Base-by-base conservation (phyloP, 2,888 invertebrate species). In the Pseudeuparius sepicola region DNA sequence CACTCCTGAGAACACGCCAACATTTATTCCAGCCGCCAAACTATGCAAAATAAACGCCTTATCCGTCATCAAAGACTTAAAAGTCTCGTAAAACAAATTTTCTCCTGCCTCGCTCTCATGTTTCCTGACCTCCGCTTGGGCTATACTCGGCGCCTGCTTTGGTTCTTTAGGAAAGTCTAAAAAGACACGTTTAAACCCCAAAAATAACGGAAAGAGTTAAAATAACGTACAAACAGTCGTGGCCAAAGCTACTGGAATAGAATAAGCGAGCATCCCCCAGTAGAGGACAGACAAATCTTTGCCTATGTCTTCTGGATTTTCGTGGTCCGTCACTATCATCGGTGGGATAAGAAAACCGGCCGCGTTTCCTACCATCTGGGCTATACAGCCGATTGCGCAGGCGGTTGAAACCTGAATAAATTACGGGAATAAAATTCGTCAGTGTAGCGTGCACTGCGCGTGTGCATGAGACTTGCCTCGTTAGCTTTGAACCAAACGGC, bases 401-500 rank as follows among this genome's bases (percentile, higher is more conserved):
- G 82, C 82, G 2, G 75, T 73, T 3, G 78, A 65, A 3, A 59
- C 42, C 44, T 44, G 11, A 20, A 20, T 7, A 6, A 20, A 20
- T 7, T 20, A 20, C 6, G 6, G 6, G n/a, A 7, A 6, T 7
- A 20, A n/a, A 7, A 7, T 20, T 20, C n/a, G 6, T 20, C n/a
- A 7, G 6, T 11, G 4, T 10, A 23, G 15, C 11, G 2, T 18
- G n/a, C 10, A n/a, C 6, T 20, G 7, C 6, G 6, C 20, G 6
- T 20, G 6, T 20, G 6, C n/a, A 7, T 20, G 20, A 7, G 23
- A 24, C 89, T 89, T 14, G 94, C 92, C 66, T 94, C 87, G 52
- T 86, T 79, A 0, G 88, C 80, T 2, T 93, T 92, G 59, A 97
- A 97, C 97, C 96, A 97, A 27, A 92, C 87, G 0, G 96, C 93